Base-by-base conservation (phyloP, 2,797 vertebrate species). In the Peromyscus attwateri region DNA sequence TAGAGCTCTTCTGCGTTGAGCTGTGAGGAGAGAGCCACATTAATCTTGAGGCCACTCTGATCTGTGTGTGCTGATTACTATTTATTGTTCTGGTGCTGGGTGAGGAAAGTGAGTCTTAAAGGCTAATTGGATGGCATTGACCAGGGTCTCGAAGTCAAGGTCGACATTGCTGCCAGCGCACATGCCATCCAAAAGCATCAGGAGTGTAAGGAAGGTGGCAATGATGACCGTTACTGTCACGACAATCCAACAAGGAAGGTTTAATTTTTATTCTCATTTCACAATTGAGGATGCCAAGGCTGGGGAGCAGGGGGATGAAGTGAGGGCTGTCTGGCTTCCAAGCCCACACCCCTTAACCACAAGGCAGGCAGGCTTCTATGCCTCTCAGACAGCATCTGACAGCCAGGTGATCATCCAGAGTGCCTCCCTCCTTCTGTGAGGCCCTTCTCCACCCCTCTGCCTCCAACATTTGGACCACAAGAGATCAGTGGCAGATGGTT, bases 311-410 rank as follows among this genome's bases (percentile, higher is more conserved):
- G 13, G 19, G n/a, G 21, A 57, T 40, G 11, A 57, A 60, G 75
- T 46, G 34, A 62, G 40, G 5, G 7, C 5, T 14, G 4, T 57
- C 40, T 64, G 83, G 27, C 34, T 93, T 52, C 66, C 37, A 43
- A 80, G 75, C 23, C 79, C 76, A 8, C 34, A 2, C 66, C 87
- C 87, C 83, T 57, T 16, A 29, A 31, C 46, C 13, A 12, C 77
- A 21, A 46, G 88, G 71, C 79, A 60, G 49, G 17, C 37, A 1
- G 34, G 29, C 29, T 16, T 23, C 1, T 3, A 2, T 0, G 17
- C 29, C 14, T 4, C 37, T 55, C 23, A 0, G 37, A 46, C 0
- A 0, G 52, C 73, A 21, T 27, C 52, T 0, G 37, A 29, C 73
- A 16, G 17, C 43, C 16, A 3, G 13, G 19, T 4, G 68, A 70